Percentiles rank a stretch among this genome's conserved stretches.
Conservation (phyloP, 2,888 invertebrate genomes). For the Plutella xylostella region DNA sequence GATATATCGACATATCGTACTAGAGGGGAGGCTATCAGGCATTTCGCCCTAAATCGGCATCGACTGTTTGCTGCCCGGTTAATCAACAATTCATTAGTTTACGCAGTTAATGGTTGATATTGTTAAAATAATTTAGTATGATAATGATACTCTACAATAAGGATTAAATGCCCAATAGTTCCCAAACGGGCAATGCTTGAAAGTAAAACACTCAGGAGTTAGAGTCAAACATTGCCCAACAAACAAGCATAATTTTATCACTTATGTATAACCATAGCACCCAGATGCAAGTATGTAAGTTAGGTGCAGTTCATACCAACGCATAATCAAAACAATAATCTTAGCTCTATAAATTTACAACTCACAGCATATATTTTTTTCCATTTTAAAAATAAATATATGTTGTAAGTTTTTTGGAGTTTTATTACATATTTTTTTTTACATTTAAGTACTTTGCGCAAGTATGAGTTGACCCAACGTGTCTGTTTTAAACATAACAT, state of each 20-base stretch:
- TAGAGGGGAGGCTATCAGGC: constrained; percentile 65
- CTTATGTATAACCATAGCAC: constrained; percentile 68
- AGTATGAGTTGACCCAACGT: too few relatives aligned
- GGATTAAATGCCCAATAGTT: constrained; percentile 72
- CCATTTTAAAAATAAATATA: too few relatives aligned
- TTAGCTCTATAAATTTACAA: too few relatives aligned
- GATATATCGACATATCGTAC: neutral
- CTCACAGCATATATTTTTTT: too few relatives aligned
- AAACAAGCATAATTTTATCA: constrained; percentile 65
- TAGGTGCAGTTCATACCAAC: too few relatives aligned
- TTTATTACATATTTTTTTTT: too few relatives aligned
- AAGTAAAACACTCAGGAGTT: constrained; percentile 25
- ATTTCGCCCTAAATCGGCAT: constrained; percentile 60
- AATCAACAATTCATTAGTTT: constrained; percentile 64
- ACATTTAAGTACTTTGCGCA: too few relatives aligned
- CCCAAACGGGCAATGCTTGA: constrained; percentile 58
- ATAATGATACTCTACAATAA: constrained; percentile 68
- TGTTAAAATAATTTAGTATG: constrained; percentile 70
- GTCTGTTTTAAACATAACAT: too few relatives aligned
- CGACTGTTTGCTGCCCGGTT: constrained; percentile 50
- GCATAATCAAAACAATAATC: too few relatives aligned
- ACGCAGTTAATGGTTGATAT: constrained; percentile 68
- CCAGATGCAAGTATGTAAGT: constrained; percentile 70
- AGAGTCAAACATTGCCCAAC: constrained; percentile 50
- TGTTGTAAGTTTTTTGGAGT: too few relatives aligned